Evolutionary conservation across 2,888 invertebrate species (phyloP), one percentile per base, ranked within the genome.

Genomic region (Argynnis bischoffii): DNA sequence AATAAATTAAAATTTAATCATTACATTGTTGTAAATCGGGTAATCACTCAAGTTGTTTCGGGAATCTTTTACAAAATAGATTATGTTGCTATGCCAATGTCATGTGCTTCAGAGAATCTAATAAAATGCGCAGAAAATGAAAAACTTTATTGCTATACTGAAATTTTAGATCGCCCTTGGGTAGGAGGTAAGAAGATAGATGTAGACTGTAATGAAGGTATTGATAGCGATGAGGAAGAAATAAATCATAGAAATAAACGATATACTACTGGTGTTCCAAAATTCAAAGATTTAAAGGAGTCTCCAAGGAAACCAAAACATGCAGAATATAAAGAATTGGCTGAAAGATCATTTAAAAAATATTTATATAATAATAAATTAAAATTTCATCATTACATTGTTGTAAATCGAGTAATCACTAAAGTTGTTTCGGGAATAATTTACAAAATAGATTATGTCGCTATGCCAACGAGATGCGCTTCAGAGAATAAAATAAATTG

Each of bases 131-230:
- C 65, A 71, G 66, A 72, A 18, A 73, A 76, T 31, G 66, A 69
- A 16, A 59, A 76, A 46, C 69, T 84, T 26, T 73, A 76, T 68
- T 95, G 95, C 77, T 74, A 87, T 35, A 79, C 95, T 48, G 75
- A 82, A 64, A 88, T 94, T 59, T 94, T 93, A 94, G 87, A 92
- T 50, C 89, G 86, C 48, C 92, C 93, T 8, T 95, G 95, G 94
- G 54, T 92, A 31, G 84, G 85, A 56, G 69, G 66, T 1, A 85
- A 87, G 61, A 80, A 87, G 50, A 83, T 87, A 66, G 76, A 83
- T 54, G 85, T 92, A 1, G 74, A 78, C 41, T 89, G 93, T 73
- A 76, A 79, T 47, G 83, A 78, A 61, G 77, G 77, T 41, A 6
- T 48, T 48, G n/a, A 35, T 15, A 63, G 81, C 41, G 59, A 66